Evolutionary conservation across 1,140 invertebrate species (phyloP), one percentile per base, ranked within the genome.

Genomic region (Drosophila sp.): DNA sequence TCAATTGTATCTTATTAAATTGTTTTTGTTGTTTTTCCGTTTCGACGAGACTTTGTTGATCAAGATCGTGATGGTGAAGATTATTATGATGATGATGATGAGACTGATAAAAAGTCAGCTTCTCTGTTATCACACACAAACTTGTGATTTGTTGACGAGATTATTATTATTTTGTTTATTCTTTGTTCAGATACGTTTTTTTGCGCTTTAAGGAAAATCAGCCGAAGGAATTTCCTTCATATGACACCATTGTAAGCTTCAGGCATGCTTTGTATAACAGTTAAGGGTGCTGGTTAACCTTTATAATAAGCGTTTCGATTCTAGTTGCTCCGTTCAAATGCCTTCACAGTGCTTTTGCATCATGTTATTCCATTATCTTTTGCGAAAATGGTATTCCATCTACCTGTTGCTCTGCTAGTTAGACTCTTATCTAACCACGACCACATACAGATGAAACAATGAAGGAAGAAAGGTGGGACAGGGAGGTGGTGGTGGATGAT

Each of bases 111-210:
- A 47, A 11, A 60, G 2, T 10, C 35, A 10, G 65, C 60, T 76
- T 73, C 70, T 76, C 76, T 63, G 65, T 35, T 76, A 76, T 76
- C 73, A 70, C 27, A 57, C 35, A 27, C 30, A 30, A 4, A 55
- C 33, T 84, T 66, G 83, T 76, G 78, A 80, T 70, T 85, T 73
- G 72, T 74, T 54, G 68, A 85, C 77, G 73, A 63, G 60, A 8
- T 30, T 58, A 75, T 65, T 56, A 72, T 81, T 73, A 78, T 68
- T 73, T 74, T 69, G 65, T 73, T 79, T 65, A 35, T 50, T 63
- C 58, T 35, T 38, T 33, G 30, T 50, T 33, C 32, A 8, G 6
- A 25, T 25, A 50, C 58, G 30, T 70, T 33, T 60, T 41, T 55
- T 40, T 47, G 50, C 66, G 35, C 7, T 65, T 40, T 41, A 66